Conservation (phyloP, 2,113 vertebrate genomes). For the Amphilophus citrinellus region DNA sequence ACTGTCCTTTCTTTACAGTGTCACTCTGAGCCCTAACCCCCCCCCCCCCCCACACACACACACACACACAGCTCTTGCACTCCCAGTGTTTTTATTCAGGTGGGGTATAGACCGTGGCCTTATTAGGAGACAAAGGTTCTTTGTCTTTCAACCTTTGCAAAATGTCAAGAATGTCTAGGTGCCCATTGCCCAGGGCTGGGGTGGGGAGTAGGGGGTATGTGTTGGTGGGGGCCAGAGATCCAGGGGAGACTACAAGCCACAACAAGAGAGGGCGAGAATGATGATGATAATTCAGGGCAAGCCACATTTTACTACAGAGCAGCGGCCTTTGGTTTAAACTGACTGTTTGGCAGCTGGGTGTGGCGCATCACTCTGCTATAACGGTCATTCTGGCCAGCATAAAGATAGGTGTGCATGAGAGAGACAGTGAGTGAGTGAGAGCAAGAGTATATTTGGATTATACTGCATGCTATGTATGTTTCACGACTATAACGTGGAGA, state of each 20-base stretch:
- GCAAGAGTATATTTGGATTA: background rate
- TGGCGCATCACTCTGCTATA: slow-evolving; percentile 8
- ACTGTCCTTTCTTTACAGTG: background rate
- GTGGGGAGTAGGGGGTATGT: background rate
- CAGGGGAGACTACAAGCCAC: slow-evolving; percentile 29
- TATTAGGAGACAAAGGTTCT: slow-evolving; percentile 85
- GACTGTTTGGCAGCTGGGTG: slow-evolving; percentile 34
- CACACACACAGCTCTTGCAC: slow-evolving; percentile 7
- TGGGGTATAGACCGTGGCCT: slow-evolving; percentile 71
- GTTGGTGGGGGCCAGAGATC: slow-evolving; percentile 22
- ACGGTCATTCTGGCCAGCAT: background rate
- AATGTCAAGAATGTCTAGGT: slow-evolving; percentile 85
- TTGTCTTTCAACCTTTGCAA: slow-evolving; percentile 87
- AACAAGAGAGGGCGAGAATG: slow-evolving; percentile 33
- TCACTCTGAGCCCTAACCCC: background rate
- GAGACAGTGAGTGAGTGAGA: background rate
- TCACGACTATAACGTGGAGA: background rate
- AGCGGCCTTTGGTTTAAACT: slow-evolving; percentile 30
- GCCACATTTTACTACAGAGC: slow-evolving; percentile 48
- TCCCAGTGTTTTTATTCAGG: slow-evolving; percentile 78
- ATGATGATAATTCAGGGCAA: slow-evolving; percentile 61
- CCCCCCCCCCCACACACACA: background rate
- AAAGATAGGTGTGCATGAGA: background rate
- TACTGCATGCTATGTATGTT: background rate
- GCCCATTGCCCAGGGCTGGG: slow-evolving; percentile 33